Percentiles rank a stretch among this genome's conserved stretches.
Evolutionary conservation across 2,888 invertebrate genomes (phyloP).

Genomic region (Drosophila cyrtoloma): DNA sequence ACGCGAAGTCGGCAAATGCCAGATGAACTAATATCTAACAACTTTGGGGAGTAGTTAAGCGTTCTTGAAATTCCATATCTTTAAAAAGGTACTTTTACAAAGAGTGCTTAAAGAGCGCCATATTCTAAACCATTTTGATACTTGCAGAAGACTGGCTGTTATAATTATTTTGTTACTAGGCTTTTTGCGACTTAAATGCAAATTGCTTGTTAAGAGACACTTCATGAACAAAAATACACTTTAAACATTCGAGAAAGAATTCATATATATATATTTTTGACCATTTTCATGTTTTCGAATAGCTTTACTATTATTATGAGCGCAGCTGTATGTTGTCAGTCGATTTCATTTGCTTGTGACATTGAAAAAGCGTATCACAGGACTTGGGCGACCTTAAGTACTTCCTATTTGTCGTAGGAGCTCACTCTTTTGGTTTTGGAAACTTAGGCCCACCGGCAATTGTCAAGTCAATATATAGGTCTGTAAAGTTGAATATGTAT

Average conservation of each 20-base stretch:
- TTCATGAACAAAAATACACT: neutral
- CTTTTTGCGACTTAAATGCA: neutral
- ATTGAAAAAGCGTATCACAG: constrained; percentile 42
- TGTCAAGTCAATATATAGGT: constrained; percentile 11
- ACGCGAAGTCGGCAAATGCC: neutral
- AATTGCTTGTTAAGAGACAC: neutral
- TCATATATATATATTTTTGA: neutral
- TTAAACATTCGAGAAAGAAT: neutral
- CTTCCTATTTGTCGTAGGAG: constrained; percentile 34
- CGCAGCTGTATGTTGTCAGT: constrained; percentile 6
- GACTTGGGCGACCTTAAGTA: constrained; percentile 40
- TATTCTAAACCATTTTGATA: neutral
- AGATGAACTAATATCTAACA: neutral
- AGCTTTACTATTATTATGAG: neutral
- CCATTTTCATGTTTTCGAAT: neutral
- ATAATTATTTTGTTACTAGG: neutral
- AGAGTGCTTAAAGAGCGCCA: neutral
- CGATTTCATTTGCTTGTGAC: constrained; percentile 22
- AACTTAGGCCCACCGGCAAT: constrained; percentile 19
- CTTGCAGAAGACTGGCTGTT: neutral
- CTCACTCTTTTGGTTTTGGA: constrained; percentile 19
- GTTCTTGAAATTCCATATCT: neutral
- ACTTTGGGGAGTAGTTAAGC: neutral
- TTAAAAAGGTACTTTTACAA: neutral
- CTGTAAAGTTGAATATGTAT: constrained; percentile 17